Evolutionary conservation across 2,113 vertebrate genomes (phyloP), one percentile per base, ranked within the genome.

Genomic region (Pedetes capensis): DNA sequence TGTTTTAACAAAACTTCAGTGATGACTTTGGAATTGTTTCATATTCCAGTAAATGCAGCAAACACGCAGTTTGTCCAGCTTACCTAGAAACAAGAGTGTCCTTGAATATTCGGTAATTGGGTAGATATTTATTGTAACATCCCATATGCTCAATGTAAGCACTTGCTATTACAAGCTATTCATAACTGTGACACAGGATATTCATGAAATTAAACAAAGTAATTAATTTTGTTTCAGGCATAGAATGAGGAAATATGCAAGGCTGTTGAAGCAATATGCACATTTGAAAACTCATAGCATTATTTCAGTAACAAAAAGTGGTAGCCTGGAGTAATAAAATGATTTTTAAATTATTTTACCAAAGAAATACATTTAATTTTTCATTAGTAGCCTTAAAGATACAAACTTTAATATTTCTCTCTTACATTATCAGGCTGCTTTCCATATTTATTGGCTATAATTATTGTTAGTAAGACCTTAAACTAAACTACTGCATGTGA

Each of bases 151-250:
- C 94, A 57, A 37, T 95, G 83, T 96, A 96, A 97, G 93, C 95
- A 97, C 97, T 98, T 97, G 98, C 98, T 99, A 98, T 99, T 99
- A 98, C 98, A 98, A 98, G 97, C 98, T 98, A 99, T 99, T 99
- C 98, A 98, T 98, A 98, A 99, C 98, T 98, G 98, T 97, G 95
- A 96, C 97, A 97, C 98, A 98, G 98, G 98, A 99, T 94, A 87
- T 98, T 98, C 97, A 98, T 98, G 98, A 98, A 99, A 98, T 98
- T 98, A 98, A 98, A 98, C 98, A 99, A 97, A 98, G 98, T 99
- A 99, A 99, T 99, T 99, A 99, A 98, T 99, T 99, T 98, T 97
- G 96, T 96, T 98, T 98, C 98, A 97, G 95, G 94, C 87, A 97
- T 92, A 89, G 97, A 97, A 97, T 88, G 97, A 96, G 89, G 79